Evolutionary conservation across 2,888 invertebrate species (phyloP).

Genomic region (Oasisia sp.): DNA sequence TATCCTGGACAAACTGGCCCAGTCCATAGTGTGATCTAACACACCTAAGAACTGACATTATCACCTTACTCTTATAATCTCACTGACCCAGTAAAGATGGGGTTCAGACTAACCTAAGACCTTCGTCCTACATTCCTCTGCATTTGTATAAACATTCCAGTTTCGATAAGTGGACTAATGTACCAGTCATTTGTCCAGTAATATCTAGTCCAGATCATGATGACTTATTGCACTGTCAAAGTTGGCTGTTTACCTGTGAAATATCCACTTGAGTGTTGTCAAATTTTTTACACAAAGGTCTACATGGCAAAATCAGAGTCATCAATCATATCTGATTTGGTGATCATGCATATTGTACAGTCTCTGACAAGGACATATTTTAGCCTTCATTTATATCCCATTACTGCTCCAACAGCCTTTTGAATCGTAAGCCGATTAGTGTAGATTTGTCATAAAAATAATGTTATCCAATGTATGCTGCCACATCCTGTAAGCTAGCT

Average conservation of each 20-base stretch:
- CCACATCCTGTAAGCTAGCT: background rate
- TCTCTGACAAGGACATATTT: background rate
- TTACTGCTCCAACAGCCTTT: too few species aligned
- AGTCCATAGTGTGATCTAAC: too few species aligned
- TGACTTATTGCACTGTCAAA: background rate
- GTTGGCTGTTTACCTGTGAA: background rate
- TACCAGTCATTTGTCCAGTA: too few species aligned
- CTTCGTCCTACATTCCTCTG: too few species aligned
- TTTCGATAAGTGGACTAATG: too few species aligned
- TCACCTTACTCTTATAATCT: too few species aligned
- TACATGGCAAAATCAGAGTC: background rate
- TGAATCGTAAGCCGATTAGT: too few species aligned
- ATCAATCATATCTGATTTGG: background rate
- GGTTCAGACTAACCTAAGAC: too few species aligned
- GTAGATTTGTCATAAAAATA: background rate
- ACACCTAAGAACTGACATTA: too few species aligned
- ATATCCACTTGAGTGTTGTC: background rate
- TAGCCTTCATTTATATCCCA: background rate
- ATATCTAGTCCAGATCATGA: background rate
- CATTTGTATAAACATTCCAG: too few species aligned
- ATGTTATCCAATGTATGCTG: background rate
- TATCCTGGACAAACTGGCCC: too few species aligned
- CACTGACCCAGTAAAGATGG: too few species aligned
- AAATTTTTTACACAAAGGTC: conserved; percentile 1
- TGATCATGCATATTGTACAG: background rate